phyloP scores from a whole-genome alignment of 1,140 invertebrate genomes.

The Pararge aegeria region DNA sequence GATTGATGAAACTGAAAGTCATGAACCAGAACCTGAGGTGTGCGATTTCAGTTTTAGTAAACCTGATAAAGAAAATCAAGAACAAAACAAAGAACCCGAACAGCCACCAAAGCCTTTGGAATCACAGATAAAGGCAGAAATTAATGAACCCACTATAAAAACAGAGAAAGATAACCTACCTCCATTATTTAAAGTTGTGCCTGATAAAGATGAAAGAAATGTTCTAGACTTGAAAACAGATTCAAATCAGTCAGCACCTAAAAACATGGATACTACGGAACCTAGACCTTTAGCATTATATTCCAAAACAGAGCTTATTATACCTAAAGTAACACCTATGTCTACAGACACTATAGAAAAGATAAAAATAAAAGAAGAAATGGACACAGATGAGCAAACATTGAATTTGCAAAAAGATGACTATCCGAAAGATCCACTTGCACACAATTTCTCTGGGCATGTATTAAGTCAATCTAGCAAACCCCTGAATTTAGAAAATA shows the following conservation, averaged over 20 bases:
- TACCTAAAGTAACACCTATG: conserved; percentile 80
- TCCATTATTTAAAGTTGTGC: conserved; percentile 49
- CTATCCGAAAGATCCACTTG: conserved; percentile 66
- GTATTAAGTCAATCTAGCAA: conserved; percentile 58
- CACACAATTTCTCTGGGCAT: conserved; percentile 65
- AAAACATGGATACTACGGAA: conserved; percentile 57
- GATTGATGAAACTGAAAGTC: conserved; percentile 87
- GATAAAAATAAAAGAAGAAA: conserved; percentile 81
- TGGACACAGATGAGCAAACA: conserved; percentile 74
- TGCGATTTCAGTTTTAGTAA: conserved; percentile 76
- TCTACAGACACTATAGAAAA: conserved; percentile 73
- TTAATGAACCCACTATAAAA: conserved; percentile 54
- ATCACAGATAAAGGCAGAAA: conserved; percentile 54
- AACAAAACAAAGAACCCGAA: conserved; percentile 73
- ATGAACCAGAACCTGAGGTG: conserved; percentile 81
- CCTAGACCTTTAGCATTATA: conserved; percentile 56
- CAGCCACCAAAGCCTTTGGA: conserved; percentile 58
- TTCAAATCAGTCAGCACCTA: conserved; percentile 34
- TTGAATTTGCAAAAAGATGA: conserved; percentile 72
- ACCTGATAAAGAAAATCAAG: conserved; percentile 62
- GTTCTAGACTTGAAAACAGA: conserved; percentile 68
- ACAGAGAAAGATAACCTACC: conserved; percentile 59
- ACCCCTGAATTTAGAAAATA: conserved; percentile 67
- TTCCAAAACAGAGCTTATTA: conserved; percentile 81
- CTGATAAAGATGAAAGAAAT: conserved; percentile 64